These are phyloP conservation scores for Alfaro cultratus DNA, from an alignment of 2,797 vertebrate genomes.

Conservation along the genomic window DNA sequence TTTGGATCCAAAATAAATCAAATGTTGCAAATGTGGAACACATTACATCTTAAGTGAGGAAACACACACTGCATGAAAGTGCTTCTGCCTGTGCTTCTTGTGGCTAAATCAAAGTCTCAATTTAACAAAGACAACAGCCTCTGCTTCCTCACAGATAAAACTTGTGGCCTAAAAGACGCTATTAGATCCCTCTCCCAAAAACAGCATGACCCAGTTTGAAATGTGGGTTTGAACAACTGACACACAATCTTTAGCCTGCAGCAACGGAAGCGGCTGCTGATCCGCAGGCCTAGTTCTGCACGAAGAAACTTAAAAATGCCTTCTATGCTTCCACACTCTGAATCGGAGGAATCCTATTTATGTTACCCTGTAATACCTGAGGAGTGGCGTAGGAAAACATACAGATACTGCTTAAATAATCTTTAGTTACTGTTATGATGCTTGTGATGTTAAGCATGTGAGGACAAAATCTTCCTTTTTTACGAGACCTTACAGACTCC, in stretches of 20 bases:
- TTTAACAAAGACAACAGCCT: constrained; percentile 28
- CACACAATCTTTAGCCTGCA: constrained; percentile 33
- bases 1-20: constrained; percentile 35
- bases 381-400: neutral
- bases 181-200: constrained; percentile 55
- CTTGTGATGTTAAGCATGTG: constrained; percentile 23
- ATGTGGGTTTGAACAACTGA: constrained; percentile 55
- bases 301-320: constrained; percentile 15
- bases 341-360: constrained; percentile 21
- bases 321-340: neutral
- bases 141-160: constrained; percentile 31
- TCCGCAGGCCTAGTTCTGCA: constrained; percentile 43
- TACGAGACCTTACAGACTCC: constrained; percentile 18
- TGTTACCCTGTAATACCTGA: neutral
- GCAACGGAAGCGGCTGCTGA: constrained; percentile 45
- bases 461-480: constrained; percentile 19
- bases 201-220: constrained; percentile 58
- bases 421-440: constrained; percentile 21
- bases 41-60: constrained; percentile 19
- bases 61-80: constrained; percentile 42
- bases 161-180: constrained; percentile 25
- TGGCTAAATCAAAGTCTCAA: constrained; percentile 36
- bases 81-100: constrained; percentile 7
- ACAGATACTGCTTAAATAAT: constrained; percentile 14
- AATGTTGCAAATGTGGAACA: constrained; percentile 44